phyloP scores from a whole-genome alignment of 1,140 invertebrate genomes.

The Hycleus cichorii region DNA sequence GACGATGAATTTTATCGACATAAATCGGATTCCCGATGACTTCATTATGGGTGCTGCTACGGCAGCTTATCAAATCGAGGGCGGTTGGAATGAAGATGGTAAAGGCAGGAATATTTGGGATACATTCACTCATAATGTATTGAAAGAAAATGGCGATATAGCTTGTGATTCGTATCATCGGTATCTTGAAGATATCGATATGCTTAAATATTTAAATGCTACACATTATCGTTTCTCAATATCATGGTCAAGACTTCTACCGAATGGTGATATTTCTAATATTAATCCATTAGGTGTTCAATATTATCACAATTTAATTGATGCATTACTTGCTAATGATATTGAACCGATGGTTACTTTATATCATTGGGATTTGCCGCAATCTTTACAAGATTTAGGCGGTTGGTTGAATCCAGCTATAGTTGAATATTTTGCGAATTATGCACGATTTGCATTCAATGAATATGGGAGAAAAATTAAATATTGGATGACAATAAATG shows the following conservation, averaged over 20 bases:
- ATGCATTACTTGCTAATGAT: conserved; percentile 48
- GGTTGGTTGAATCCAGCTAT: conserved; percentile 36
- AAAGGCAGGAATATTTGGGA: conserved; percentile 51
- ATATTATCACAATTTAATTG: conserved; percentile 57
- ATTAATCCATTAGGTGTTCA: conserved; percentile 45
- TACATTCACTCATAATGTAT: conserved; percentile 44
- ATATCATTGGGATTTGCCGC: conserved; percentile 37
- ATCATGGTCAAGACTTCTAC: conserved; percentile 46
- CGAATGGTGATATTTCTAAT: not conserved
- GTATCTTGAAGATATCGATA: conserved; percentile 46
- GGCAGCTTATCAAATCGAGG: conserved; percentile 39
- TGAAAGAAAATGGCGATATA: conserved; percentile 48
- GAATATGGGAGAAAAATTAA: conserved; percentile 35
- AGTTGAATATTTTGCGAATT: conserved; percentile 36
- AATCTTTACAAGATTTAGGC: conserved; percentile 33
- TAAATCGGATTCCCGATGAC: conserved; percentile 42
- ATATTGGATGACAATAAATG: conserved; percentile 48
- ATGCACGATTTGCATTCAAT: conserved; percentile 28
- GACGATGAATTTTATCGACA: no score
- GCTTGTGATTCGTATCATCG: conserved; percentile 52
- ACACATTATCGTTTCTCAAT: conserved; percentile 50
- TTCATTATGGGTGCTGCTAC: conserved; percentile 36
- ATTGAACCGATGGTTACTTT: conserved; percentile 56
- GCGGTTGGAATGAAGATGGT: conserved; percentile 39
- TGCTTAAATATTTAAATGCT: conserved; percentile 43